Conservation (phyloP, 2,888 invertebrate genomes). For the Tenthredo livida region DNA sequence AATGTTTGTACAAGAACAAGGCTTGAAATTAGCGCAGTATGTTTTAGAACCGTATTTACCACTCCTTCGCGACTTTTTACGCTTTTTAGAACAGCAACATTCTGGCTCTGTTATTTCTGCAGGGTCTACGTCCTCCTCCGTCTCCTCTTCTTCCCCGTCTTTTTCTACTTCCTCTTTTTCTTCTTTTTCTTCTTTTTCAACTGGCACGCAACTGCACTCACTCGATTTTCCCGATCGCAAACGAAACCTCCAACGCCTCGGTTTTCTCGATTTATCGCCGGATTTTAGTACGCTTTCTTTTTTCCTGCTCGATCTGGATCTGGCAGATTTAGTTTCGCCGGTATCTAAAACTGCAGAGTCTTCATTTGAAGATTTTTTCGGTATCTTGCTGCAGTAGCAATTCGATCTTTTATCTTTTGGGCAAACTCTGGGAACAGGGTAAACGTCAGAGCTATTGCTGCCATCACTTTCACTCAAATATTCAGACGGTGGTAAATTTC, state of each 20-base stretch:
- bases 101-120: neutral
- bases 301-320: neutral
- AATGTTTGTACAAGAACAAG: conserved; percentile 20
- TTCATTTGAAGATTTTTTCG: neutral
- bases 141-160: neutral
- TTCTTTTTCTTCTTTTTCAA: neutral
- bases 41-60: neutral
- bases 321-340: neutral
- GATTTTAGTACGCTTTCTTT: neutral
- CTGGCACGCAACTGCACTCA: neutral
- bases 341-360: neutral
- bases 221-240: neutral
- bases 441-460: neutral
- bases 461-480: neutral
- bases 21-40: neutral
- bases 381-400: neutral
- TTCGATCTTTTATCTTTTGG: neutral
- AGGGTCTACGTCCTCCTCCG: neutral
- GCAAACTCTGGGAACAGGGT: neutral
- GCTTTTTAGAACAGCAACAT: neutral
- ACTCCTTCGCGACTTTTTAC: neutral
- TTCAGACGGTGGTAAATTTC: neutral
- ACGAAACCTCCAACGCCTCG: conserved; percentile 26
- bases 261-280: neutral
- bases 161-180: too few relatives aligned